Conservation (phyloP, 2,113 vertebrate species). For the Pseudorectes ferrugineus region DNA sequence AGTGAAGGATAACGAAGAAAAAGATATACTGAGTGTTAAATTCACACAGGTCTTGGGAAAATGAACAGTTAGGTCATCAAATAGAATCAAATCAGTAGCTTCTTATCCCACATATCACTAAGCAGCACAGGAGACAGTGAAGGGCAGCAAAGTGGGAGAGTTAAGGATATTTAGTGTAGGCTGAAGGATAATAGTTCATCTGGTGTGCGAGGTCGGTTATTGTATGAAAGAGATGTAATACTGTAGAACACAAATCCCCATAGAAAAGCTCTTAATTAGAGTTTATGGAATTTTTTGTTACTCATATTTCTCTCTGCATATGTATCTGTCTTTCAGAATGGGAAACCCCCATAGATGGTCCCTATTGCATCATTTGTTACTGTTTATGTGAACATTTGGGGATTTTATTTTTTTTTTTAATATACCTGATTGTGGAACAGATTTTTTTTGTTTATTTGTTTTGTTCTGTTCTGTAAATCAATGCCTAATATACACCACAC, state of each 20-base stretch:
- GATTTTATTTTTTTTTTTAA: not conserved
- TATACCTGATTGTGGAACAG: not conserved
- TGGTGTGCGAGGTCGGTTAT: not conserved
- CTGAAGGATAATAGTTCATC: not conserved
- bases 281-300: not conserved
- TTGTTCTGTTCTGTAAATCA: not conserved
- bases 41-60: not conserved
- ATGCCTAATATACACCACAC: not conserved
- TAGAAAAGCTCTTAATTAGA: not conserved
- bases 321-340: not conserved
- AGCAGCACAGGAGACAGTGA: not conserved
- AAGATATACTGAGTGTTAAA: not conserved
- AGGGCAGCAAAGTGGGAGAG: not conserved
- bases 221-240: not conserved
- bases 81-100: not conserved
- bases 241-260: not conserved
- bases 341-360: not conserved
- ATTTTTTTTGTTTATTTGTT: not conserved
- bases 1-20: not conserved
- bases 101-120: fast-evolving
- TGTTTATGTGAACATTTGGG: not conserved
- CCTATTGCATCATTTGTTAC: not conserved
- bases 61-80: not conserved
- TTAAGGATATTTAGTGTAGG: not conserved
- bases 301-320: not conserved